These are phyloP conservation scores for Sesamia nonagrioides DNA, from an alignment of 1,140 invertebrate species.

Conservation along the genomic window DNA sequence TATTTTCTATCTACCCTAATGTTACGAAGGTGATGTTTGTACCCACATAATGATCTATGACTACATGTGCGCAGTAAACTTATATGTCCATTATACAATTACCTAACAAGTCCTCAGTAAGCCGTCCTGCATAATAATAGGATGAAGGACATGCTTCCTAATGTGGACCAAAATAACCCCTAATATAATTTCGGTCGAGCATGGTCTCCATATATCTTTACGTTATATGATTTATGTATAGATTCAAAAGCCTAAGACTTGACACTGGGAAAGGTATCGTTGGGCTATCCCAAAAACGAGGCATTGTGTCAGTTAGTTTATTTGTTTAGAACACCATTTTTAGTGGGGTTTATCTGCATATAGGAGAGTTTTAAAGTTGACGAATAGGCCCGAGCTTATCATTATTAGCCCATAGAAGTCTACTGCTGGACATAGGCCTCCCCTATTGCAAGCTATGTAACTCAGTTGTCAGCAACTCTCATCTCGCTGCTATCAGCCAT, in stretches of 20 bases:
- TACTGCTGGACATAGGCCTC: too few species aligned
- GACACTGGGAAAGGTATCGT: not conserved
- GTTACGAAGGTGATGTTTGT: not conserved
- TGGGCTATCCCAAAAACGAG: too few species aligned
- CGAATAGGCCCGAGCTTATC: too few species aligned
- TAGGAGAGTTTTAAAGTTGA: too few species aligned
- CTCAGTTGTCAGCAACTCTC: too few species aligned
- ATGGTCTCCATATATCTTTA: conserved; percentile 8
- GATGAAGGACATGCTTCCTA: conserved; percentile 1
- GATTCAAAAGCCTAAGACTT: not conserved
- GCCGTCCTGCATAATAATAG: conserved; percentile 30
- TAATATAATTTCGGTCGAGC: conserved; percentile 13
- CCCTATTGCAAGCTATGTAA: too few species aligned
- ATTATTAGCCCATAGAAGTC: too few species aligned
- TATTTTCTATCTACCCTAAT: not conserved
- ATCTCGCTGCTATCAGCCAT: too few species aligned
- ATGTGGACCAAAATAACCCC: conserved; percentile 24
- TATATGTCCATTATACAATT: conserved; percentile 24
- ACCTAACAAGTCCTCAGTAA: conserved; percentile 10
- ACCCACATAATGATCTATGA: conserved; percentile 7
- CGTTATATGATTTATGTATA: conserved; percentile 2
- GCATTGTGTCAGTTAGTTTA: too few species aligned
- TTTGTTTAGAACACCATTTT: too few species aligned
- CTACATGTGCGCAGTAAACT: conserved; percentile 5
- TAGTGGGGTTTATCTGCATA: too few species aligned